Base-by-base conservation (phyloP, 2,797 vertebrate genomes). In the Anabas testudineus region DNA sequence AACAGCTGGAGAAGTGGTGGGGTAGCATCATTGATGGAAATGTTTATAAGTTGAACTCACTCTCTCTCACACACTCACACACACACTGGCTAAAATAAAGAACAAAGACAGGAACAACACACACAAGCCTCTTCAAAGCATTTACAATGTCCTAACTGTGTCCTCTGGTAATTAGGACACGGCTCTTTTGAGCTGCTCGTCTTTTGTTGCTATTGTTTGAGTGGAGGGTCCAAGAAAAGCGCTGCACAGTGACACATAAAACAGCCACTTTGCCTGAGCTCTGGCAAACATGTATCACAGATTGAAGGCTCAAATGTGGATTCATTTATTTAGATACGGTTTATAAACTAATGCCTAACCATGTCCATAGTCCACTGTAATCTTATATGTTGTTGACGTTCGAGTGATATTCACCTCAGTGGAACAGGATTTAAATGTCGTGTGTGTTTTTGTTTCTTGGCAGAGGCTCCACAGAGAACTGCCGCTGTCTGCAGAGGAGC, bases 401-500 rank as follows among this genome's bases (percentile, higher is more conserved):
- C 1, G 9, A 26, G 24, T 53, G 32, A 8, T 12, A 45, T 9
- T 48, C 18, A 48, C 14, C 46, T 67, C 28, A 4, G 22, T 4
- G 0, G 28, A 36, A 3, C 5, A 22, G 61, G 32, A 1, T 55
- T 55, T 64, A 52, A 57, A 65, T n/a, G n/a, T 65, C 28, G 3
- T 34, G 21, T 68, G 18, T 84, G 59, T 78, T 65, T 76, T 2
- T 78, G 28, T 75, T 81, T 92, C 57, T 22, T 42, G 47, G 63
- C 91, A 98, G 96, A 95, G 94, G 67, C 95, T 99, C 64, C 93
- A 95, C 76, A 88, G 90, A 69, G 95, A 97, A 78, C 83, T 97
- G 45, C 94, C 95, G 8, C 94, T 98, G 43, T 96, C 95, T 78
- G 91, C 93, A 14, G 95, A 96, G 65, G 96, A 99, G 16, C 92